These are phyloP conservation scores for Chelon labrosus DNA, from an alignment of 2,797 vertebrate species.

Conservation along the genomic window DNA sequence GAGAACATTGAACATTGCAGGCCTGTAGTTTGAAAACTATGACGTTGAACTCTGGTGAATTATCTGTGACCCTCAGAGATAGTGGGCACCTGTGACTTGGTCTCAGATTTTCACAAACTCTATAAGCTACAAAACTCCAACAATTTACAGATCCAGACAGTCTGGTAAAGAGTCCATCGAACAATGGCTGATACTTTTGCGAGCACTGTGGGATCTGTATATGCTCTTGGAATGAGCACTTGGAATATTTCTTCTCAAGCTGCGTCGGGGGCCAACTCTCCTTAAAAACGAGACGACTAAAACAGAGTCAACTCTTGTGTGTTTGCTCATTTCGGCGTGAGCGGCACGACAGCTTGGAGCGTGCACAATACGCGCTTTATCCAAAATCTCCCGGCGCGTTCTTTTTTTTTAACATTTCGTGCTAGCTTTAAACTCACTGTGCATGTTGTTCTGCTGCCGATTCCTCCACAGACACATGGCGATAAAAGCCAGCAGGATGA, in stretches of 20 bases:
- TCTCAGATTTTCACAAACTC: conserved; percentile 6
- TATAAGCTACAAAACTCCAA: conserved; percentile 18
- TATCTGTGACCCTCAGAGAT: not conserved
- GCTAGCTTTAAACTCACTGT: conserved; percentile 87
- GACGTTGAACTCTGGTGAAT: not conserved
- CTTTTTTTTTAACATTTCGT: too few species aligned
- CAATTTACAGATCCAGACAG: conserved; percentile 37
- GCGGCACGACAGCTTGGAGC: not conserved
- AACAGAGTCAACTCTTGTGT: conserved; percentile 12
- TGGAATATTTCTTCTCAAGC: conserved; percentile 33
- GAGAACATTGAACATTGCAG: too few species aligned
- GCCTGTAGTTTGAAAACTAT: not conserved
- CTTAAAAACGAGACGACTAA: conserved; percentile 33
- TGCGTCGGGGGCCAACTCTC: conserved; percentile 18
- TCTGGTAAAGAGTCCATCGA: conserved; percentile 30
- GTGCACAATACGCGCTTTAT: too few species aligned
- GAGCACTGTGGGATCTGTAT: conserved; percentile 47
- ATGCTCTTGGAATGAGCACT: conserved; percentile 26
- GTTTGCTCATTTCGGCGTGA: not conserved
- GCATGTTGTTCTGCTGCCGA: conserved; percentile 91
- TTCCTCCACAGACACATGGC: conserved; percentile 98
- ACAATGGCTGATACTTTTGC: conserved; percentile 44
- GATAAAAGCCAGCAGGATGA: conserved; percentile 94
- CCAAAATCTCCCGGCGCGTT: not conserved
- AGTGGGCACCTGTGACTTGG: conserved; percentile 36